A percentile compares a stretch with the other conserved stretches of the same genome.
These are phyloP conservation scores for Gephyroberyx darwinii DNA, from an alignment of 2,797 vertebrate genomes.

Conservation along the genomic window DNA sequence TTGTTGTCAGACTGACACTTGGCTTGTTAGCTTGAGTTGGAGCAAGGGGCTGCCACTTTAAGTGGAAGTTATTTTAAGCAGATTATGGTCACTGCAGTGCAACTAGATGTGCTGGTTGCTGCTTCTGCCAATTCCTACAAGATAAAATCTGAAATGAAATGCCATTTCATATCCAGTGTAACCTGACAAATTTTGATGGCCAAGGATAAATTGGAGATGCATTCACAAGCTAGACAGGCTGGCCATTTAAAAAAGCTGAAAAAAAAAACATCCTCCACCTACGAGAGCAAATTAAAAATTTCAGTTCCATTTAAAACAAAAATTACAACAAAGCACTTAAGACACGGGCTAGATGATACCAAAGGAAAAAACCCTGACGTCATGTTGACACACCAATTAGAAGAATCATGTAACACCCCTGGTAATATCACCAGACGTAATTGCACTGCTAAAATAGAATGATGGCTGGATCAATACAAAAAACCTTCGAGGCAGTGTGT, in stretches of 20 bases:
- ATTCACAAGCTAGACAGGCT: neutral
- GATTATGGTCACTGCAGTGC: neutral
- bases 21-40: neutral
- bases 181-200: neutral
- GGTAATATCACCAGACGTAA: conserved; percentile 70
- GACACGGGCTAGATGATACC: conserved; percentile 33
- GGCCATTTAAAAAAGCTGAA: conserved; percentile 25
- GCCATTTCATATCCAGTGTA: neutral
- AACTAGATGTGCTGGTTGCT: no score
- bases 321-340: conserved; percentile 42
- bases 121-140: neutral
- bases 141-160: neutral
- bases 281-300: conserved; percentile 6
- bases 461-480: conserved; percentile 72
- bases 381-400: conserved; percentile 73
- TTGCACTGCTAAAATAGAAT: conserved; percentile 71
- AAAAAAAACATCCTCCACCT: neutral
- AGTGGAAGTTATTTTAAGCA: neutral
- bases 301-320: conserved; percentile 32
- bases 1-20: neutral
- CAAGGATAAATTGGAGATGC: neutral
- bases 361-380: conserved; percentile 51
- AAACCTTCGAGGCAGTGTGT: conserved; percentile 52
- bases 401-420: conserved; percentile 65
- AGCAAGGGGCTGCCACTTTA: neutral